Conservation (phyloP, 2,888 invertebrate species). For the Chrysotoxum bicinctum region DNA sequence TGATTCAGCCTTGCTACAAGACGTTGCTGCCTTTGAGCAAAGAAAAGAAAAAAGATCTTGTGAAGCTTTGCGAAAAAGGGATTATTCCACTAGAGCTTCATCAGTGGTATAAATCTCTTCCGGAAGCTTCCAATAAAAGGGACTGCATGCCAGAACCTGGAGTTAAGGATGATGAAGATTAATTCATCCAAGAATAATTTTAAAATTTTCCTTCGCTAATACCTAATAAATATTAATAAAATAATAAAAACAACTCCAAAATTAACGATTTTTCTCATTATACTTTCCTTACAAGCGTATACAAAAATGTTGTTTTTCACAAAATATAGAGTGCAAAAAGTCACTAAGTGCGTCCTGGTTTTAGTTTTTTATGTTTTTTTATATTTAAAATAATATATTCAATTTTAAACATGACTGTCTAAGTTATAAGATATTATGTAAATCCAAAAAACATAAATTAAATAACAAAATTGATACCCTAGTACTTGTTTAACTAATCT, state of each 20-base stretch:
- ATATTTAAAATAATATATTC: no score
- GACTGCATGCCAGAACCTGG: not conserved
- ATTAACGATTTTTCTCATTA: not conserved
- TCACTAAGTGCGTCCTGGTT: no score
- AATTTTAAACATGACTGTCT: no score
- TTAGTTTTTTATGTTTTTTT: no score
- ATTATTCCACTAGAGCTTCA: not conserved
- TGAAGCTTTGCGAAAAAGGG: not conserved
- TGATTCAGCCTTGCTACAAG: not conserved
- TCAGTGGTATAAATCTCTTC: not conserved
- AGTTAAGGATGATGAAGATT: not conserved
- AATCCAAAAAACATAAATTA: no score
- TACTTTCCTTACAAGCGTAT: not conserved
- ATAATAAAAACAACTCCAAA: not conserved
- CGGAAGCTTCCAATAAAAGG: not conserved
- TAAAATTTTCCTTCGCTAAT: no score
- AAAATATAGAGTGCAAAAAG: not conserved
- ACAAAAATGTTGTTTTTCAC: not conserved
- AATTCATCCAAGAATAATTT: not conserved
- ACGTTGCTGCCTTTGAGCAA: not conserved
- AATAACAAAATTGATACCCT: no score
- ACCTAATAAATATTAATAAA: not conserved
- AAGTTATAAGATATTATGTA: no score
- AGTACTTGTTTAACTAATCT: no score
- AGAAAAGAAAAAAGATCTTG: not conserved